These are phyloP conservation scores for Erebia palarica DNA, from an alignment of 2,888 invertebrate species.

Conservation along the genomic window DNA sequence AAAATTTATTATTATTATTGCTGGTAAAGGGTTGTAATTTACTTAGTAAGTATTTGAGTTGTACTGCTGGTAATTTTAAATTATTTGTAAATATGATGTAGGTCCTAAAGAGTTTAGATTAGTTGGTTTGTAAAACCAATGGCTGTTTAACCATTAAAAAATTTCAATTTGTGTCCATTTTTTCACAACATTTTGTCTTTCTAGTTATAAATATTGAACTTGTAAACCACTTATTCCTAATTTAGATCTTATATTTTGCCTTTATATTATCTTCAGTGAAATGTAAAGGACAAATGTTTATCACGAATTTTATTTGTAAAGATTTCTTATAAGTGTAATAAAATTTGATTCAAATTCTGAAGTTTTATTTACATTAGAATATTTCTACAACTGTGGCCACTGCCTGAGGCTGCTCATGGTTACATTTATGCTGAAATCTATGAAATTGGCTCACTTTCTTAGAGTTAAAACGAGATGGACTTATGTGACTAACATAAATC, in stretches of 20 bases:
- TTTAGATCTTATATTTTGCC: constrained; percentile 33
- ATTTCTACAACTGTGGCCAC: neutral
- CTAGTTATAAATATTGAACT: constrained; percentile 32
- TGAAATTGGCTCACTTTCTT: too few species aligned
- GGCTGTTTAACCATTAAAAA: constrained; percentile 9
- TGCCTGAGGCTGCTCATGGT: too few species aligned
- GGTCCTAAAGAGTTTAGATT: neutral
- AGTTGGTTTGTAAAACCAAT: constrained; percentile 32
- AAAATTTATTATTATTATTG: constrained; percentile 13
- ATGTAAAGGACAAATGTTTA: constrained; percentile 33
- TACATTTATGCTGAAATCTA: too few species aligned
- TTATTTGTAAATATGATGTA: constrained; percentile 34
- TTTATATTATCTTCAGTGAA: constrained; percentile 29
- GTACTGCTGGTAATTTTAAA: constrained; percentile 24
- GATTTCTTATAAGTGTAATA: constrained; percentile 44
- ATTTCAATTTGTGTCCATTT: constrained; percentile 12
- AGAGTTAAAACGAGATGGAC: too few species aligned
- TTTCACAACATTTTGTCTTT: constrained; percentile 13
- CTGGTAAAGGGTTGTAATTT: constrained; percentile 39
- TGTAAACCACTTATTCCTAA: constrained; percentile 32
- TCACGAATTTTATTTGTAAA: constrained; percentile 42
- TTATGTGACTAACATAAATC: too few species aligned
- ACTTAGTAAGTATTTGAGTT: constrained; percentile 20
- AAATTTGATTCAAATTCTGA: constrained; percentile 51
- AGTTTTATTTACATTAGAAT: constrained; percentile 22